A percentile compares a stretch with the other conserved stretches of the same genome.
Evolutionary conservation across 2,888 invertebrate genomes (phyloP).

Genomic region (Helicoverpa assulta): DNA sequence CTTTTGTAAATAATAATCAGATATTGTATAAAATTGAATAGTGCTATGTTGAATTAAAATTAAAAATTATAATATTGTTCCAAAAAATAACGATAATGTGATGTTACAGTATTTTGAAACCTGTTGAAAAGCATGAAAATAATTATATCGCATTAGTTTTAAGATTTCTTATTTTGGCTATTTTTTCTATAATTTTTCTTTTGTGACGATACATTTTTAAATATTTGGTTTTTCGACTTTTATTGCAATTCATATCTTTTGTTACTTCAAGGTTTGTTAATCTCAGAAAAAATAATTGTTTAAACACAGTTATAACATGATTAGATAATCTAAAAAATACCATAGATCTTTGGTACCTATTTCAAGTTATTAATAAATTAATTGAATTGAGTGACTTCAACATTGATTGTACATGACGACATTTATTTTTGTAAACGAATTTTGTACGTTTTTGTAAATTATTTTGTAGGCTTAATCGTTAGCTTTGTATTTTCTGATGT

Average conservation of each 20-base stretch:
- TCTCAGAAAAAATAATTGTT: too few relatives aligned
- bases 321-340: too few relatives aligned
- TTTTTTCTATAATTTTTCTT: not conserved
- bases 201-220: not conserved
- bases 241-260: too few relatives aligned
- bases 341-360: not conserved
- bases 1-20: not conserved
- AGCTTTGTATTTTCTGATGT: slow-evolving; percentile 71
- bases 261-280: too few relatives aligned
- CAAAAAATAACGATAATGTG: slow-evolving; percentile 50
- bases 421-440: slow-evolving; percentile 39
- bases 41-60: not conserved
- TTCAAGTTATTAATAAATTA: not conserved
- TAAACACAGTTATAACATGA: too few relatives aligned
- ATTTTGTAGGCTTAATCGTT: slow-evolving; percentile 62
- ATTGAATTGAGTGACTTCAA: not conserved
- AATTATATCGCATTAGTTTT: slow-evolving; percentile 52
- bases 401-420: slow-evolving; percentile 2
- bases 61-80: slow-evolving; percentile 38
- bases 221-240: too few relatives aligned
- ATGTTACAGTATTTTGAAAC: slow-evolving; percentile 64
- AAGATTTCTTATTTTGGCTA: slow-evolving; percentile 11
- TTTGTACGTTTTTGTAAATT: slow-evolving; percentile 56
- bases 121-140: slow-evolving; percentile 47
- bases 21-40: not conserved